Evolutionary conservation across 2,113 vertebrate genomes (phyloP).

Genomic region (Cricetomys ansorgei): DNA sequence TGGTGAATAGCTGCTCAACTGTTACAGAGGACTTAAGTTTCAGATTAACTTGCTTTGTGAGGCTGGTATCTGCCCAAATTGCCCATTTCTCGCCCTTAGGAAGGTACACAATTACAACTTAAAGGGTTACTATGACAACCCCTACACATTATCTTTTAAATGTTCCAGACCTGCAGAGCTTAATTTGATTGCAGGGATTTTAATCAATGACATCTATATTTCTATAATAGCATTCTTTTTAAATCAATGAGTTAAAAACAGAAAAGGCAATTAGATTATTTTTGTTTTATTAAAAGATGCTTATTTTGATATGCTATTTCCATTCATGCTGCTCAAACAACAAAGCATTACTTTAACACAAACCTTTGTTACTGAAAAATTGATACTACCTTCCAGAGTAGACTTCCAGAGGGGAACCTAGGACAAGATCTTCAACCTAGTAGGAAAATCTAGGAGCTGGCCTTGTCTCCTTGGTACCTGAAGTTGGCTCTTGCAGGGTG

Average conservation of each 20-base stretch:
- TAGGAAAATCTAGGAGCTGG: background rate
- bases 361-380: background rate
- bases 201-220: slow-evolving; percentile 57
- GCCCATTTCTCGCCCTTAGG: background rate
- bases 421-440: background rate
- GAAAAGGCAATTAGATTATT: slow-evolving; percentile 16
- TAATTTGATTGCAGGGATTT: slow-evolving; percentile 53
- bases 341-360: background rate
- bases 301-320: slow-evolving; percentile 9
- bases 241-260: slow-evolving; percentile 52
- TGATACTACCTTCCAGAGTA: background rate
- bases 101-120: slow-evolving; percentile 33
- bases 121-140: slow-evolving; percentile 52
- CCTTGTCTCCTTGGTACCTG: background rate
- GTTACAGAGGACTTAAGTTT: slow-evolving; percentile 26
- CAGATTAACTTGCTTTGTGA: slow-evolving; percentile 11
- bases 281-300: slow-evolving; percentile 20
- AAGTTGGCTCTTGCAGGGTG: background rate
- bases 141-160: slow-evolving; percentile 36
- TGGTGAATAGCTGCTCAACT: slow-evolving; percentile 5
- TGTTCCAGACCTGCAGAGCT: slow-evolving; percentile 19
- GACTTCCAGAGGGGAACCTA: background rate
- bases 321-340: background rate
- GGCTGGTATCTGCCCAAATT: background rate
- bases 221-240: slow-evolving; percentile 57